A percentile compares a stretch with the other conserved stretches of the same genome.
Evolutionary conservation across 2,113 vertebrate genomes (phyloP).

Genomic region (Laticauda colubrina): DNA sequence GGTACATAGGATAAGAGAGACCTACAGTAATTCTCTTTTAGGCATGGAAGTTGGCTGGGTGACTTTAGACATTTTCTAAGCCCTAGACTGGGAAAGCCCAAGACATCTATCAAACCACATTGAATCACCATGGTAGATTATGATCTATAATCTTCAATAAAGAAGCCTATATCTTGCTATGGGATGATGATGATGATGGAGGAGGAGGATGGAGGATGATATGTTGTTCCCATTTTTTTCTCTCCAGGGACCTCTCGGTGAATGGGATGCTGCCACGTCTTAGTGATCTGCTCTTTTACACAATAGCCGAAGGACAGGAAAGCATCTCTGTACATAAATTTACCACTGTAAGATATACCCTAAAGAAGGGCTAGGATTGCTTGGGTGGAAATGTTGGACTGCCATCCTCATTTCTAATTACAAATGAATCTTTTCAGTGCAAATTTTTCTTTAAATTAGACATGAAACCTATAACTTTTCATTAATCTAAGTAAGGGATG

Average conservation of each 20-base stretch:
- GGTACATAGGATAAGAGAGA: not conserved
- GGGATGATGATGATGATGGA: not conserved
- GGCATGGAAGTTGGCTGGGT: not conserved
- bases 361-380: not conserved
- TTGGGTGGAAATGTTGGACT: not conserved
- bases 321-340: slow-evolving; percentile 13
- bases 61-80: not conserved
- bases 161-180: not conserved
- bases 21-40: not conserved
- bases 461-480: not conserved
- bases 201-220: not conserved
- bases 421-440: not conserved
- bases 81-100: not conserved
- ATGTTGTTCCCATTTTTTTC: not conserved
- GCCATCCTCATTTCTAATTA: not conserved
- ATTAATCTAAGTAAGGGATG: not conserved
- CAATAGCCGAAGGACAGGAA: slow-evolving; percentile 13
- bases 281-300: slow-evolving; percentile 20
- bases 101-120: not conserved
- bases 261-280: slow-evolving; percentile 21
- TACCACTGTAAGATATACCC: slow-evolving; percentile 2
- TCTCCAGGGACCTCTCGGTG: slow-evolving; percentile 4
- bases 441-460: not conserved
- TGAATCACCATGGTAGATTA: not conserved
- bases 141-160: not conserved